Evolutionary conservation across 1,140 invertebrate species (phyloP).

Genomic region (Eurosta solidaginis): DNA sequence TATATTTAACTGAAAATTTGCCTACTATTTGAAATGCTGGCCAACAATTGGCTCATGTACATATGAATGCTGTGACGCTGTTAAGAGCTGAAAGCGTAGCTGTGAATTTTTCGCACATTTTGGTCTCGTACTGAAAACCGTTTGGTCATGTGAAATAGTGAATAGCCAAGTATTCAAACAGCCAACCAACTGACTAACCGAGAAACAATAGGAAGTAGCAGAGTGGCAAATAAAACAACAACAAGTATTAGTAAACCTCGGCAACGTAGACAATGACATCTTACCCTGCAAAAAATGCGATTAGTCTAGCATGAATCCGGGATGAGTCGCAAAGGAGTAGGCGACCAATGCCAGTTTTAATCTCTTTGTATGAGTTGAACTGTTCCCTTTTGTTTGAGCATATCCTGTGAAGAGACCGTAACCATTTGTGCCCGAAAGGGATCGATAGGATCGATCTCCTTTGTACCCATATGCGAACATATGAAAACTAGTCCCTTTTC

Average conservation of each 20-base stretch:
- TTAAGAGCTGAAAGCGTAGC: conserved; percentile 9
- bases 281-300: background rate
- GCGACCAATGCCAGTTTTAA: too few species aligned
- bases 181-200: background rate
- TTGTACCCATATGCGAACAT: too few species aligned
- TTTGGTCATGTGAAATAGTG: background rate
- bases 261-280: background rate
- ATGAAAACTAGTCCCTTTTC: too few species aligned
- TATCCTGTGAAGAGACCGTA: too few species aligned
- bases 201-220: conserved; percentile 17
- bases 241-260: background rate
- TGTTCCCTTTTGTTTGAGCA: too few species aligned
- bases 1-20: background rate
- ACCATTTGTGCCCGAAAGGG: too few species aligned
- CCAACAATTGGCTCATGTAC: background rate
- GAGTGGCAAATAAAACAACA: background rate
- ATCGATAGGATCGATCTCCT: too few species aligned
- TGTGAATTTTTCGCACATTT: conserved; percentile 4
- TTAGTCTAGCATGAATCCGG: too few species aligned
- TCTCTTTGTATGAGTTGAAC: too few species aligned
- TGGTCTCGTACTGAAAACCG: background rate
- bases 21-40: background rate
- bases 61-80: background rate
- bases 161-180: background rate
- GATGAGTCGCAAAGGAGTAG: too few species aligned